Conservation (phyloP, 2,888 invertebrate genomes). For the Cactoblastis cactorum region DNA sequence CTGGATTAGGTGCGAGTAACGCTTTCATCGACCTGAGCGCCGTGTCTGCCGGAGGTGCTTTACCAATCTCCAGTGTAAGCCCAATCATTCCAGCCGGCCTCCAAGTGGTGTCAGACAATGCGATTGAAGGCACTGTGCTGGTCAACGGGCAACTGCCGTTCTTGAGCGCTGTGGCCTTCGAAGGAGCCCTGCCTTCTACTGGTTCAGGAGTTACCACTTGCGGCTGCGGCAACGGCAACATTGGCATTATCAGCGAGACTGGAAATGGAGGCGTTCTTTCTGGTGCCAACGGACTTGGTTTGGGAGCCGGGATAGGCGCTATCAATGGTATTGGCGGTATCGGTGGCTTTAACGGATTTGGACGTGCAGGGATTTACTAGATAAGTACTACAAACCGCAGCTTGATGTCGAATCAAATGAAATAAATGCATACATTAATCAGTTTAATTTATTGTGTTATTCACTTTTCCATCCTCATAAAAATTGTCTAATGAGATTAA, state of each 20-base stretch:
- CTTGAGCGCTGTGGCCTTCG: constrained; percentile 42
- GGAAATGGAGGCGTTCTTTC: neutral
- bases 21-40: constrained; percentile 27
- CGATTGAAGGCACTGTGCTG: constrained; percentile 39
- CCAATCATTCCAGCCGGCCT: constrained; percentile 42
- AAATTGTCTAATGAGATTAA: too few species aligned
- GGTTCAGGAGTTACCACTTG: constrained; percentile 42
- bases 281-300: constrained; percentile 5
- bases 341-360: constrained; percentile 3
- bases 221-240: constrained; percentile 41
- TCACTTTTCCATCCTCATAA: too few species aligned
- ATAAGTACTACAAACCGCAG: too few species aligned
- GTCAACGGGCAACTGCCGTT: constrained; percentile 48
- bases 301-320: neutral
- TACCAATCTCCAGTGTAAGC: constrained; percentile 40
- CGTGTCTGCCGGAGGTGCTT: constrained; percentile 40
- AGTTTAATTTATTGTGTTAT: too few species aligned
- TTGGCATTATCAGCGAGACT: constrained; percentile 22
- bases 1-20: constrained; percentile 14
- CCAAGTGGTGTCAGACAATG: constrained; percentile 43
- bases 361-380: neutral
- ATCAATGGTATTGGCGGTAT: neutral
- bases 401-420: too few species aligned
- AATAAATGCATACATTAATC: too few species aligned
- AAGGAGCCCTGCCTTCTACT: constrained; percentile 37